Evolutionary conservation across 1,140 invertebrate species (phyloP), one percentile per base, ranked within the genome.

Genomic region (Archegozetes longisetosus): DNA sequence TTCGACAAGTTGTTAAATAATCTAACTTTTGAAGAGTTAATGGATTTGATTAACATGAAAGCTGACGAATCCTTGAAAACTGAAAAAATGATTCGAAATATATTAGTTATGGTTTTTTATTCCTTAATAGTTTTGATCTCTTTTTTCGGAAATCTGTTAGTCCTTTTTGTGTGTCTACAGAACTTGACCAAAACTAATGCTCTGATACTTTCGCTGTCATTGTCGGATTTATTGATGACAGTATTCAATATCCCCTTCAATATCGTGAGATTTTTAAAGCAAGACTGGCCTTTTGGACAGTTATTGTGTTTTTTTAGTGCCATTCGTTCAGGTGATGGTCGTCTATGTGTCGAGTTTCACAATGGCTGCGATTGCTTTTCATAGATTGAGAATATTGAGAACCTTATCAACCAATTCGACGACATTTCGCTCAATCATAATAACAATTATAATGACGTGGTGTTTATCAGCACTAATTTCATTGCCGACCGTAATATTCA

Each of bases 141-240:
- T 9, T 24, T 58, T 23, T 13, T 55, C 46, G 56, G 56, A 53
- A 58, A 58, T 25, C 20, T 53, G n/a, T 27, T 58, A 12, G 56
- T 58, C 12, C 6, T 6, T 28, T 4, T 50, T 22, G 56, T 58
- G 4, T 23, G 20, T 27, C 12, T 58, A 9, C 0, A 24, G 12
- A 54, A 58, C 23, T 23, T 58, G 56, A 90, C 86, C 1, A 84
- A 88, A 1, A 89, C 86, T 1, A 90, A 90, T 67, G 85, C 83
- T 67, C 87, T 89, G 68, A 88, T 90, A 62, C 80, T 82, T 61
- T 90, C 89, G 70, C 72, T 91, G 57, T 85, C 88, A 0, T 72
- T 88, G 9, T 85, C 85, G 23, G 87, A 91, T 69, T 81, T 91
- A 22, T 71, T 88, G 28, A 87, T 90, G 80, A 82, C 85, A 0